Base-by-base conservation (phyloP, 2,888 invertebrate genomes). In the Oconnorella tubifera region DNA sequence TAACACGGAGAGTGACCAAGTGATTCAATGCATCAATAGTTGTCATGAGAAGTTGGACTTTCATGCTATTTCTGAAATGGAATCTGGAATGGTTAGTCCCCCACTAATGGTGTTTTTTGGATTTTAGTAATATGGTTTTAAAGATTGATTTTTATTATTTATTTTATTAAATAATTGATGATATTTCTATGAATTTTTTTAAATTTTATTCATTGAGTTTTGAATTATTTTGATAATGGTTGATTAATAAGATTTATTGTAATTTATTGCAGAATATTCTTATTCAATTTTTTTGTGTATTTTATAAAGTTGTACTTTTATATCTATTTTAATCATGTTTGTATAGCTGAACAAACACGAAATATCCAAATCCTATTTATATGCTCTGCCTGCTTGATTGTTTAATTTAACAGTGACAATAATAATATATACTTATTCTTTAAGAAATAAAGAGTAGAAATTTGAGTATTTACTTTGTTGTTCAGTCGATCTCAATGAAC, bases 31-130 rank as follows among this genome's bases (percentile, higher is more conserved):
- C 68, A 70, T 82, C 62, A 79, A 77, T 70, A 75, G 76, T 73
- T 82, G 82, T 70, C 75, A 78, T 70, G 82, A 82, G 69, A 78
- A 77, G 61, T 74, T 82, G 0, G 80, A 80, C 70, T 80, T 81
- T 67, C 86, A 88, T 63, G 90, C 88, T 23, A 87, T 86, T 60
- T 88, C 87, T 68, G 91, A 92, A 81, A 87, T 91, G 60, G 88
- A 90, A 76, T 88, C 89, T 2, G 91, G 91, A 70, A 90, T 90
- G 83, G 90, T 83, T 67, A 72, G 77, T 73, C 23, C 10, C 3
- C 27, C 25, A 29, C n/a, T 6, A 19, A 25, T 40, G 40, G 6
- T 6, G 6, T 19, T 53, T 53, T 53, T 10, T 27, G 6, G n/a
- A 53, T n/a, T n/a, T n/a, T n/a, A n/a, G n/a, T n/a, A n/a, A n/a